Percentiles rank a stretch among this genome's conserved stretches.
Conservation (phyloP, 2,888 invertebrate genomes). For the Conomelus anceps region DNA sequence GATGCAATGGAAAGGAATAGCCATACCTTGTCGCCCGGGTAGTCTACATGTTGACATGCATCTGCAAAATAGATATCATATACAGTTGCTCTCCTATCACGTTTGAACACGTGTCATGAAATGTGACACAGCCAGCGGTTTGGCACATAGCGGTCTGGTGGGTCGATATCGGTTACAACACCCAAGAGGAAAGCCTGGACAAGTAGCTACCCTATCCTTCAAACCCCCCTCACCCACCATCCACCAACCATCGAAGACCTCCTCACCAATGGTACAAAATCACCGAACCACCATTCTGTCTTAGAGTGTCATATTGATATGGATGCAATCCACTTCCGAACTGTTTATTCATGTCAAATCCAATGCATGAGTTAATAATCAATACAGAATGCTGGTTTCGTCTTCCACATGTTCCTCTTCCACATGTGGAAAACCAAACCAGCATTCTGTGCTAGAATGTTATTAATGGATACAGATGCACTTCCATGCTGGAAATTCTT, state of each 20-base stretch:
- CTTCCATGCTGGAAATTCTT: too few relatives aligned
- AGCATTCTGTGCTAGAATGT: too few relatives aligned
- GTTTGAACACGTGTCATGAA: not conserved
- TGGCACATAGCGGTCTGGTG: not conserved
- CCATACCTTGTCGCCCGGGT: not conserved
- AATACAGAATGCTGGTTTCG: not conserved
- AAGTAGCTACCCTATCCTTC: not conserved
- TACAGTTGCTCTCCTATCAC: not conserved
- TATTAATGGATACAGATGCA: too few relatives aligned
- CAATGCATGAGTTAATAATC: not conserved
- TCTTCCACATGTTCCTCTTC: too few relatives aligned
- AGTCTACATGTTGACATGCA: not conserved
- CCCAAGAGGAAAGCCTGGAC: not conserved
- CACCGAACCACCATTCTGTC: not conserved
- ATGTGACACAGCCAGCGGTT: not conserved
- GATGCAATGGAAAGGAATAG: not conserved
- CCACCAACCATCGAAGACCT: not conserved
- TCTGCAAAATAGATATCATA: not conserved
- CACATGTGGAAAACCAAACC: not conserved
- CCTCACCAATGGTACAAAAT: not conserved
- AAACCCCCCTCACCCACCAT: not conserved
- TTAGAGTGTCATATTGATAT: not conserved
- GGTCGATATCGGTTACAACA: not conserved
- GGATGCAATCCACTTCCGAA: not conserved
- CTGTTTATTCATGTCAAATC: not conserved